A percentile compares a stretch with the other conserved stretches of the same genome.
phyloP scores from a whole-genome alignment of 2,797 vertebrate species.

The Pipistrellus pipistrellus region DNA sequence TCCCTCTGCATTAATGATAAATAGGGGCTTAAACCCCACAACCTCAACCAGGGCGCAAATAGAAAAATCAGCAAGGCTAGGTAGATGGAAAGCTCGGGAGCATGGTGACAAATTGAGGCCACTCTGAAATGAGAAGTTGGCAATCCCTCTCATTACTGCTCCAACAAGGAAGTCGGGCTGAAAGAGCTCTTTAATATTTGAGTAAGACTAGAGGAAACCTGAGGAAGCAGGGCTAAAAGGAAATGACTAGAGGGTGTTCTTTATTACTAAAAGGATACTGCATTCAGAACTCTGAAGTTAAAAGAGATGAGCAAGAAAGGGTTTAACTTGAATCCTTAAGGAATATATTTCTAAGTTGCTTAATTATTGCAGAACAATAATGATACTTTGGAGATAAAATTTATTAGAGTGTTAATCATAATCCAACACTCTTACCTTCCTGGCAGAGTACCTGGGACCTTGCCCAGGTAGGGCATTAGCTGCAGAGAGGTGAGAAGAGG shows the following conservation, averaged over 20 bases:
- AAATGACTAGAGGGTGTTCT: slow-evolving; percentile 28
- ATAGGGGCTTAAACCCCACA: slow-evolving; percentile 11
- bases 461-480: background rate
- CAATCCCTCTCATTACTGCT: slow-evolving; percentile 43
- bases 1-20: slow-evolving; percentile 46
- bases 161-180: slow-evolving; percentile 51
- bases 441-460: background rate
- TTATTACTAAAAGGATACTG: slow-evolving; percentile 8
- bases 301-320: slow-evolving; percentile 59
- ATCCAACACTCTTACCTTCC: background rate
- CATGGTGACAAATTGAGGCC: slow-evolving; percentile 66
- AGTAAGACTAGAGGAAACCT: slow-evolving; percentile 71
- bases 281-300: slow-evolving; percentile 49
- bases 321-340: slow-evolving; percentile 31
- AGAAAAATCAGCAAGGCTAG: slow-evolving; percentile 60
- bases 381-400: slow-evolving; percentile 15
- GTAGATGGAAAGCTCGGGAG: background rate
- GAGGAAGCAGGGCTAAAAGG: slow-evolving; percentile 67
- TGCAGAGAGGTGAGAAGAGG: background rate
- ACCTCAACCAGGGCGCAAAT: slow-evolving; percentile 26
- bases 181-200: slow-evolving; percentile 73
- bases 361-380: slow-evolving; percentile 41
- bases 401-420: slow-evolving; percentile 8
- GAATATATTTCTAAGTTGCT: slow-evolving; percentile 27
- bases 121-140: slow-evolving; percentile 65